phyloP scores from a whole-genome alignment of 2,113 vertebrate species.

The Neotragus moschatus region DNA sequence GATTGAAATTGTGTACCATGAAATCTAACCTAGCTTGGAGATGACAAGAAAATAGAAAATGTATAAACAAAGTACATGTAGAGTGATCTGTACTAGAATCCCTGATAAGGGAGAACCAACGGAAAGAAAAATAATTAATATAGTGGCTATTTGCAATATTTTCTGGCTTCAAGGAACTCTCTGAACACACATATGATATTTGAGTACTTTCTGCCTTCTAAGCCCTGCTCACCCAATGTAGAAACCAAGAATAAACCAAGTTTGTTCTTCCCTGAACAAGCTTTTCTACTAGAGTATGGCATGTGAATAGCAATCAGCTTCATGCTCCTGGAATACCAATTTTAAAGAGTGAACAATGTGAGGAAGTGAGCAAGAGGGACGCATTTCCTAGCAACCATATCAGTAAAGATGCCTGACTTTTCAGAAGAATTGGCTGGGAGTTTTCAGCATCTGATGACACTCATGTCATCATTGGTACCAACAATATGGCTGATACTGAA shows the following conservation, averaged over 20 bases:
- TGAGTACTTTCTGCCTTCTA: background rate
- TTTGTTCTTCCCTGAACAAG: background rate
- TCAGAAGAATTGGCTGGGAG: background rate
- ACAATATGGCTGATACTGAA: background rate
- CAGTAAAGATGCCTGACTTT: background rate
- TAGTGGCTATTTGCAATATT: background rate
- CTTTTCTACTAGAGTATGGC: background rate
- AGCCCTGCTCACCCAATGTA: background rate
- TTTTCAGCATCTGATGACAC: background rate
- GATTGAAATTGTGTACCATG: background rate
- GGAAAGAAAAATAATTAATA: background rate
- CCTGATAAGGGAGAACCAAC: background rate
- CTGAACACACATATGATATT: background rate
- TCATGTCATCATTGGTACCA: background rate
- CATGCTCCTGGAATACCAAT: background rate
- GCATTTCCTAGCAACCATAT: background rate
- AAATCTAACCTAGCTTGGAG: background rate
- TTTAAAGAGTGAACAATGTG: background rate
- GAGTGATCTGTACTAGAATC: background rate
- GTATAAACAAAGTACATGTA: background rate
- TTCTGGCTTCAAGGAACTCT: background rate
- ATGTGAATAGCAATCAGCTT: background rate
- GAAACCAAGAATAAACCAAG: background rate
- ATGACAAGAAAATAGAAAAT: background rate
- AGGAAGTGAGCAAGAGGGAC: background rate